phyloP scores from a whole-genome alignment of 2,113 vertebrate species.

The Amblyopsis rosae region DNA sequence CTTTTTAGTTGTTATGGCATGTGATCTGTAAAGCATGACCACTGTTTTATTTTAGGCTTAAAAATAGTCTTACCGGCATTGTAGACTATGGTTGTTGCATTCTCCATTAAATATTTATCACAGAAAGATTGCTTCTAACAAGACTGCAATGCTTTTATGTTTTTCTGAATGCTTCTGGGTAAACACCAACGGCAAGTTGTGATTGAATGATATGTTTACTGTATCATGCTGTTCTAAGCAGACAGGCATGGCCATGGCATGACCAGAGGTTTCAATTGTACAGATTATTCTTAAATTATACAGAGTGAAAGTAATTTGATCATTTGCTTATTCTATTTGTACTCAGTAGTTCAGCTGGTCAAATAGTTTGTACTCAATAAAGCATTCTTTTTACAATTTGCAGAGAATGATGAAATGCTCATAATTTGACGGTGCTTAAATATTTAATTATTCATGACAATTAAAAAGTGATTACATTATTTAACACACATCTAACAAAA shows the following conservation, averaged over 20 bases:
- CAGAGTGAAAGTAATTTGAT: constrained; percentile 38
- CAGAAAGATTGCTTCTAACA: constrained; percentile 48
- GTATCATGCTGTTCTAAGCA: constrained; percentile 2
- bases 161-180: neutral
- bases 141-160: constrained; percentile 34
- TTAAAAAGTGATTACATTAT: too few species aligned
- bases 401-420: too few species aligned
- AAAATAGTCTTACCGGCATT: constrained; percentile 35
- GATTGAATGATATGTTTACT: neutral
- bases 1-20: constrained; percentile 18
- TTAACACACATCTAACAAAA: too few species aligned
- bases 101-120: constrained; percentile 70
- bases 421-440: too few species aligned
- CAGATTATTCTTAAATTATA: constrained; percentile 11
- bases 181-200: too few species aligned
- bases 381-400: constrained; percentile 12
- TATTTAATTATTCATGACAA: too few species aligned
- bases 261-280: constrained; percentile 33
- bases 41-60: constrained; percentile 30
- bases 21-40: constrained; percentile 13
- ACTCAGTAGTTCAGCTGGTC: constrained; percentile 15
- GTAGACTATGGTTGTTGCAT: constrained; percentile 12
- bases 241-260: constrained; percentile 20
- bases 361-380: constrained; percentile 19
- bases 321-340: constrained; percentile 43